phyloP scores from a whole-genome alignment of 2,113 vertebrate genomes.

The Phainopepla nitens region DNA sequence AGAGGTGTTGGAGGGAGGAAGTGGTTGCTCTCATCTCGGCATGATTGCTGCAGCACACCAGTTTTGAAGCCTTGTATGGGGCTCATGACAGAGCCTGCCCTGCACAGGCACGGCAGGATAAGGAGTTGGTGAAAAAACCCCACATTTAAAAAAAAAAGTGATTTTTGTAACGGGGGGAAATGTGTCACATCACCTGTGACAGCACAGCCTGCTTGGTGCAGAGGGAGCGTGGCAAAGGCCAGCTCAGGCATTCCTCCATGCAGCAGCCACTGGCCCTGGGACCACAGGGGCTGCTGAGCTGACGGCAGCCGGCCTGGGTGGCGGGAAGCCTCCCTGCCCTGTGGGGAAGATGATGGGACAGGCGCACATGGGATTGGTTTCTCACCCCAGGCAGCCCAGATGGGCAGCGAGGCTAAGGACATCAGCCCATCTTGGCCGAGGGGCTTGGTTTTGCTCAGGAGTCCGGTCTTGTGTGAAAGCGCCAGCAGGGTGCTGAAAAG shows the following conservation, averaged over 20 bases:
- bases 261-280: neutral
- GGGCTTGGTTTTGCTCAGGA: neutral
- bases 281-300: neutral
- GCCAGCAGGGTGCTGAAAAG: neutral
- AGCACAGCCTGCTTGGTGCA: rapidly evolving
- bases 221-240: rapidly evolving
- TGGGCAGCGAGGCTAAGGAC: neutral
- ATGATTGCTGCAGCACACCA: neutral
- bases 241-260: neutral
- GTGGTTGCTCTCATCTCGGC: conserved; percentile 19
- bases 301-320: rapidly evolving
- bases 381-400: neutral
- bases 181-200: neutral
- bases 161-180: neutral
- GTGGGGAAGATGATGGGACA: neutral
- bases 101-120: neutral
- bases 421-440: neutral
- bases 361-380: neutral
- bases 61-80: neutral
- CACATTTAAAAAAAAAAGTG: neutral
- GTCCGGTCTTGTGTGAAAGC: neutral
- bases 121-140: neutral
- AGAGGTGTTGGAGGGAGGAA: conserved; percentile 12
- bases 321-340: neutral
- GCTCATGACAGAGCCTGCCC: neutral